A percentile compares a stretch with the other conserved stretches of the same genome.
Evolutionary conservation across 2,113 vertebrate species (phyloP).

Genomic region (Myodes glareolus): DNA sequence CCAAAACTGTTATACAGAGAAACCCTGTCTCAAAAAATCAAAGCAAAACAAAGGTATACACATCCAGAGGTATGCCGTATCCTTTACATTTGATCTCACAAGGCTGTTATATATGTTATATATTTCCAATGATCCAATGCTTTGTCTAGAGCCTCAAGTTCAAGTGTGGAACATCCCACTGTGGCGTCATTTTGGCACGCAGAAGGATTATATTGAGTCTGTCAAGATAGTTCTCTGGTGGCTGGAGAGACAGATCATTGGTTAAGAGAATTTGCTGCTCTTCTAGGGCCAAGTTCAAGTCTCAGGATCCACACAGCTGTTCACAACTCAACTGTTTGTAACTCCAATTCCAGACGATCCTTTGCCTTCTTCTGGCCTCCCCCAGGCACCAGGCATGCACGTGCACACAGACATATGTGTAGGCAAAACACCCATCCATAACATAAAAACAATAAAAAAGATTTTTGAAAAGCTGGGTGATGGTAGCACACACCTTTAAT

Average conservation of each 20-base stretch:
- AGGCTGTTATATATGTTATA: no score
- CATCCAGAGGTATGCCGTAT: not conserved
- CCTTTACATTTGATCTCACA: not conserved
- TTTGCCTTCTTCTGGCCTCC: not conserved
- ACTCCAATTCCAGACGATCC: not conserved
- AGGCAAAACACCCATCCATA: not conserved
- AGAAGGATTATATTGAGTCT: not conserved
- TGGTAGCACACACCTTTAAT: not conserved
- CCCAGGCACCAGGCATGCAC: not conserved
- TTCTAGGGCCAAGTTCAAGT: not conserved
- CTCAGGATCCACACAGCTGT: not conserved
- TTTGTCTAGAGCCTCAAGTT: not conserved
- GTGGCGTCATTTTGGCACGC: not conserved
- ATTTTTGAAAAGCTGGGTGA: not conserved
- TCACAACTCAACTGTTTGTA: not conserved
- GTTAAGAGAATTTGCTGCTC: not conserved
- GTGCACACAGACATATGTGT: not conserved
- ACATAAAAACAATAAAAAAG: not conserved
- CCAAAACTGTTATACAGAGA: not conserved
- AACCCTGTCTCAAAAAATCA: not conserved
- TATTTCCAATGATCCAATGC: not conserved
- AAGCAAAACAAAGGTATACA: not conserved
- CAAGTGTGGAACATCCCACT: not conserved
- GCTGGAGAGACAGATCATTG: not conserved
- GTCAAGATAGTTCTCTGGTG: not conserved